Conservation (phyloP, 2,113 vertebrate species). For the Dipodomys spectabilis region DNA sequence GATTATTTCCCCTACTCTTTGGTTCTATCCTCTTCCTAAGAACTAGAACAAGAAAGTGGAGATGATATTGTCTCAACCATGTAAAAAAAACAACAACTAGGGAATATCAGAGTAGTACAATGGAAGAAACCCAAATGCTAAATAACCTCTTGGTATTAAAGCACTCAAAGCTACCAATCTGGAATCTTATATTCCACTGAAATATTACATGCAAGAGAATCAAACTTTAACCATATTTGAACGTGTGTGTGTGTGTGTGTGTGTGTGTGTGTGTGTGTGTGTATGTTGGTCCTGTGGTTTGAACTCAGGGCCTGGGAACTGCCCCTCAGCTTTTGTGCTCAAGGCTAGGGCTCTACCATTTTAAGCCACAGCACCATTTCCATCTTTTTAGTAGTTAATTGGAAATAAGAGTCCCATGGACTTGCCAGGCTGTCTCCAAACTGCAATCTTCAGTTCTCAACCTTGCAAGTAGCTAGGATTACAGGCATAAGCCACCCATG, state of each 20-base stretch:
- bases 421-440: too few relatives aligned
- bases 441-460: too few relatives aligned
- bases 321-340: too few relatives aligned
- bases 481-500: not conserved
- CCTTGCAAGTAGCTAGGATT: not conserved
- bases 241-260: not conserved
- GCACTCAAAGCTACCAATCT: not conserved
- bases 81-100: not conserved
- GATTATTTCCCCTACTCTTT: not conserved
- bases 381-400: too few relatives aligned
- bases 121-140: not conserved
- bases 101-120: not conserved
- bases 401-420: too few relatives aligned
- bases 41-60: not conserved
- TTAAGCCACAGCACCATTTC: too few relatives aligned
- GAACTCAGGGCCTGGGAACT: too few relatives aligned
- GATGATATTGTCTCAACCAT: not conserved
- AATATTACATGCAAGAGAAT: conserved; percentile 1
- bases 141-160: not conserved
- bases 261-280: too few relatives aligned
- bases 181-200: not conserved
- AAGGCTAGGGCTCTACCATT: not conserved
- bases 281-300: too few relatives aligned
- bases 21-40: not conserved
- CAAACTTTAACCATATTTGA: conserved; percentile 20